Evolutionary conservation across 2,113 vertebrate genomes (phyloP), one percentile per base, ranked within the genome.

Genomic region (Lycaon pictus): DNA sequence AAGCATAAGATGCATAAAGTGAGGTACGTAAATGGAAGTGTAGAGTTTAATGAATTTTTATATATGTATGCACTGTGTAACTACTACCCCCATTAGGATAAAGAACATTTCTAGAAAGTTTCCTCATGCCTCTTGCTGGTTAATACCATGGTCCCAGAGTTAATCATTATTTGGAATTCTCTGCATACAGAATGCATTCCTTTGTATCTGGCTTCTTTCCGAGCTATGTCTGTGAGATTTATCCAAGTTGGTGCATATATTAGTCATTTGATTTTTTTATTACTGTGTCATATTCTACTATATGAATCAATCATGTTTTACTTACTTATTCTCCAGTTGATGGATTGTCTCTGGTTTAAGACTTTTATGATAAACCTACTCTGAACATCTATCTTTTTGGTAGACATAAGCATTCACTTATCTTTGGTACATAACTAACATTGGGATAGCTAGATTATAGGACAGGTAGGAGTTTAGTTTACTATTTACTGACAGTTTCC

Each of bases 151-250:
- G 55, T 53, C 37, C 48, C 32, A 35, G 15, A 71, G 27, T 48
- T 94, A 88, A 88, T 77, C 20, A 35, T 88, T 84, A 69, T 55
- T 93, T 76, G 82, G 69, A 79, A 48, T 93, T 83, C 55, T 89
- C 11, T 48, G 35, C 12, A 53, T 48, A 29, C 0, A 29, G 27
- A 72, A 63, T 11, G 7, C 58, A 58, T 55, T 86, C 6, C 69
- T 84, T 90, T 63, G 9, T 65, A 74, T 81, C 19, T 95, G 77
- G 11, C 53, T 95, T 92, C 32, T 67, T 20, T 77, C 62, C 48
- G 62, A 17, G 67, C 1, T 16, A 29, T 20, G 16, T 92, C 16
- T 90, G 43, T 90, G 19, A 72, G 22, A 88, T 71, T 92, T 60
- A 88, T 63, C 37, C 27, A 92, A 72, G 15, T 77, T 87, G 11